Conservation (phyloP, 2,113 vertebrate genomes). For the Marmota monax region DNA sequence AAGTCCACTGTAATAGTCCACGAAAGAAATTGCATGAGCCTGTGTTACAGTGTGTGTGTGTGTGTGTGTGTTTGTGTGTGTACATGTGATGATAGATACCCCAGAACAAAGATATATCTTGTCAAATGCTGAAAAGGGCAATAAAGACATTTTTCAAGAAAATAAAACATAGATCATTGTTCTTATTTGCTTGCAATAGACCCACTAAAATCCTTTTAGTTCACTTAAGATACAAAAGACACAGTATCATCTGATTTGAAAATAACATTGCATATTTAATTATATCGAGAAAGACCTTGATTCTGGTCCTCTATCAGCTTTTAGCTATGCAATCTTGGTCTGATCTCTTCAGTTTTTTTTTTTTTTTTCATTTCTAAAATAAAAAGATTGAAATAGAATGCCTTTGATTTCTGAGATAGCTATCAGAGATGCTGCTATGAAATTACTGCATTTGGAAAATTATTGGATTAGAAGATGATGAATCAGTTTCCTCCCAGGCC, state of each 20-base stretch:
- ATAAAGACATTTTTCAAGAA: background rate
- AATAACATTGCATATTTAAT: background rate
- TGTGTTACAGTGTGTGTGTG: background rate
- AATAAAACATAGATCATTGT: background rate
- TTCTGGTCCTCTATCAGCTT: background rate
- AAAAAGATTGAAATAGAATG: constrained; percentile 55
- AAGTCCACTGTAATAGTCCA: background rate
- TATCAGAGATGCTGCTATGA: constrained; percentile 11
- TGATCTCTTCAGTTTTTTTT: background rate
- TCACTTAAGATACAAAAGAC: background rate
- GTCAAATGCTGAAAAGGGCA: background rate
- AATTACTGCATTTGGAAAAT: constrained; percentile 60
- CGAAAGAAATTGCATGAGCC: background rate
- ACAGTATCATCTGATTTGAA: background rate
- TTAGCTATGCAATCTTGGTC: constrained; percentile 16
- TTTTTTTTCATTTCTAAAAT: constrained; percentile 15
- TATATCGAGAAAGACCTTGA: background rate
- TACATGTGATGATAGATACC: background rate
- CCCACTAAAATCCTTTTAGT: background rate
- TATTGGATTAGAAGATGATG: constrained; percentile 59
- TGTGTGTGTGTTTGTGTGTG: background rate
- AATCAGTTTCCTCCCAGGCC: constrained; percentile 29
- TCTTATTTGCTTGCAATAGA: background rate
- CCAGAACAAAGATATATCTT: constrained; percentile 29
- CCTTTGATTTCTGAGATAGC: constrained; percentile 50